Conservation (phyloP, 2,888 invertebrate genomes). For the Mellilla xanthometata region DNA sequence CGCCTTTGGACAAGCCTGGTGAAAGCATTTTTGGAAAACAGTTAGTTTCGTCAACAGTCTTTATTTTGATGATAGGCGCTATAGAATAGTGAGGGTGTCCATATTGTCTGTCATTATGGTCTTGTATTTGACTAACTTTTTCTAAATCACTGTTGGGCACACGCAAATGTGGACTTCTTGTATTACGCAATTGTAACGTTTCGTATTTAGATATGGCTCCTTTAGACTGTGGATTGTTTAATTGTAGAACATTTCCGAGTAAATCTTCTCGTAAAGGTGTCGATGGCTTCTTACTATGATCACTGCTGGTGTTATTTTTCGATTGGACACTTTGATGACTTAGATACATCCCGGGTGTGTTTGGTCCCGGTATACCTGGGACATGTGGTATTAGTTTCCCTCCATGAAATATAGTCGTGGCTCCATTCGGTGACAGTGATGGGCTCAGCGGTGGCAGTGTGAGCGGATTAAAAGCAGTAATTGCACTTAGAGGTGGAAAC, state of each 20-base stretch:
- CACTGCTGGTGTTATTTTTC: constrained; percentile 46
- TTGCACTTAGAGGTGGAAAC: constrained; percentile 86
- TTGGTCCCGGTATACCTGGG: constrained; percentile 94
- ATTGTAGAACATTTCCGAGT: constrained; percentile 38
- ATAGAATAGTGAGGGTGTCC: constrained; percentile 42
- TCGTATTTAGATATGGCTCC: constrained; percentile 51
- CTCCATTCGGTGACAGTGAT: constrained; percentile 77
- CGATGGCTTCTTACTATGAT: constrained; percentile 40
- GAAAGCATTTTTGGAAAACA: constrained; percentile 44
- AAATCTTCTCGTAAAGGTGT: constrained; percentile 43
- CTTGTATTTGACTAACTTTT: constrained; percentile 47
- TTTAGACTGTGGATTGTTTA: constrained; percentile 44
- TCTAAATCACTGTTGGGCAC: constrained; percentile 48
- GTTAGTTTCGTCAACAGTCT: constrained; percentile 63
- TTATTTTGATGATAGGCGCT: constrained; percentile 67
- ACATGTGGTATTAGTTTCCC: constrained; percentile 93
- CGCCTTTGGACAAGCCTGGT: constrained; percentile 46
- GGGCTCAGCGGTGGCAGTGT: constrained; percentile 83
- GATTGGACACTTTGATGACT: constrained; percentile 45
- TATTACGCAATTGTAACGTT: constrained; percentile 44
- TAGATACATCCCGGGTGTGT: constrained; percentile 77
- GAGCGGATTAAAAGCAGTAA: constrained; percentile 87
- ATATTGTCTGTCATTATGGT: constrained; percentile 46
- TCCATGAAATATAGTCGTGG: constrained; percentile 84
- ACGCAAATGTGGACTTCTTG: constrained; percentile 52